Percentiles rank a stretch among this genome's conserved stretches.
These are phyloP conservation scores for Limnothrissa miodon DNA, from an alignment of 2,113 vertebrate genomes.

Conservation along the genomic window DNA sequence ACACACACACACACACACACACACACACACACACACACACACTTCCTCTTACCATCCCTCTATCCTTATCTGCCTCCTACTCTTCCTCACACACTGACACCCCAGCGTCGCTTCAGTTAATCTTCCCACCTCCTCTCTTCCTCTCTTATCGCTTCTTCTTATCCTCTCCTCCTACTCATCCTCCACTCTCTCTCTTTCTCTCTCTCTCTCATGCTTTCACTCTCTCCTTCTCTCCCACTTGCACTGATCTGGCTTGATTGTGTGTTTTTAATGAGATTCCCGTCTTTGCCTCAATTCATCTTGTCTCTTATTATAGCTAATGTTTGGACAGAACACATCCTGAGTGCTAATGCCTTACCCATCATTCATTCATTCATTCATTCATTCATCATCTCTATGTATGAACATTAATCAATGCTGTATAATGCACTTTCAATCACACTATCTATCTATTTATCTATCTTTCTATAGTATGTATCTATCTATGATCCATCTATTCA, in stretches of 20 bases:
- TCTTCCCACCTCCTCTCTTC: constrained; percentile 30
- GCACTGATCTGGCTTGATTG: not conserved
- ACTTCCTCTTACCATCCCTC: constrained; percentile 9
- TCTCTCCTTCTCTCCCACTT: not conserved
- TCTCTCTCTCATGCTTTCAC: constrained; percentile 21
- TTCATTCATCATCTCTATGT: no score
- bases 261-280: not conserved
- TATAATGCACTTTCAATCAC: no score
- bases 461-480: not conserved
- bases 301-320: no score
- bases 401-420: no score
- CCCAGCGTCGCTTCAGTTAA: not conserved
- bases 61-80: not conserved
- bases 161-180: constrained; percentile 39
- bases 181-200: constrained; percentile 30
- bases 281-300: not conserved
- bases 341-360: no score
- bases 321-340: not conserved
- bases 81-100: not conserved
- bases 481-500: no score
- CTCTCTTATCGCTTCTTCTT: constrained; percentile 32
- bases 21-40: constrained; percentile 10
- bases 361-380: no score
- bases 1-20: constrained; percentile 3
- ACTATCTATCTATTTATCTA: not conserved